Conservation (phyloP, 2,888 invertebrate genomes). For the Lasioglossum oenotherae region DNA sequence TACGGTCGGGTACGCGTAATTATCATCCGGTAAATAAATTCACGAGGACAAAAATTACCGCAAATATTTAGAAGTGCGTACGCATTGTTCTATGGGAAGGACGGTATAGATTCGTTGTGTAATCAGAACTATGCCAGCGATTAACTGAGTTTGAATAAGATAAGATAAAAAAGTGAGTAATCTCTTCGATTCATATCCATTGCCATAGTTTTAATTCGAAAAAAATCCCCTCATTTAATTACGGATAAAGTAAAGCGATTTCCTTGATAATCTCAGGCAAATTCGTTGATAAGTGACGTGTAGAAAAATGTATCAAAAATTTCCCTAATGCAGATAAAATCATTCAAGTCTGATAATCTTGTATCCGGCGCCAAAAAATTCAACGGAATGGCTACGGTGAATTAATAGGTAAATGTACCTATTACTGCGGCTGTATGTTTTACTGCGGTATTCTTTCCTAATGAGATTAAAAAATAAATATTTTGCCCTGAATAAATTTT, state of each 20-base stretch:
- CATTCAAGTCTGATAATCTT: neutral
- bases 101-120: neutral
- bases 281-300: neutral
- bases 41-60: neutral
- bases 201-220: neutral
- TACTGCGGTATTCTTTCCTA: too few relatives aligned
- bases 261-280: neutral
- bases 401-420: neutral
- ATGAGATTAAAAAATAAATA: too few relatives aligned
- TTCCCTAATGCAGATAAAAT: neutral
- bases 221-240: neutral
- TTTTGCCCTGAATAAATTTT: too few relatives aligned
- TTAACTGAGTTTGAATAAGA: neutral
- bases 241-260: neutral
- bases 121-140: neutral
- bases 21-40: neutral
- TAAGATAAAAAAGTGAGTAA: neutral
- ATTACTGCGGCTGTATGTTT: too few relatives aligned
- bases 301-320: neutral
- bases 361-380: neutral
- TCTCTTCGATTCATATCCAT: neutral
- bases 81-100: neutral
- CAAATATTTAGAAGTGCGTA: neutral
- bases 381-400: neutral
- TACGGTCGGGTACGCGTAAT: neutral